Evolutionary conservation across 92 coral and sea anemone genomes (phyloP), one percentile per base, ranked within the genome.

Genomic region (Phenganax stokvisi): DNA sequence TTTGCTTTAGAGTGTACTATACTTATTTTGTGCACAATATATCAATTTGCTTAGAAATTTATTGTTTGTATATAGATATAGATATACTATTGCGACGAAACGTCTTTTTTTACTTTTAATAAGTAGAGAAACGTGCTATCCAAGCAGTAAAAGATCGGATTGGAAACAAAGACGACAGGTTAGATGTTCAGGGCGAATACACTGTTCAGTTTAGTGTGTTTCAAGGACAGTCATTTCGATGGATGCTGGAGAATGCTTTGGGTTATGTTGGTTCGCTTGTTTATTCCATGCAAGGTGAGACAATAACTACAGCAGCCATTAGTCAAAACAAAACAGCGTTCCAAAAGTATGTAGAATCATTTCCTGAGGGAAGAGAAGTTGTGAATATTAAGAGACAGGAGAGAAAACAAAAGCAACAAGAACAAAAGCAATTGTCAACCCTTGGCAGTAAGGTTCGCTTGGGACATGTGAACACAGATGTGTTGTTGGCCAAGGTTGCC

Each of bases 171-270:
- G 52, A 57, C n/a, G 63, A 87, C 69, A 68, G 83, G 6, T 17
- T 77, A 17, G 89, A 83, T 78, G 80, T 87, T 8, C 80, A 71
- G 63, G 87, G 89, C 6, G 84, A 87, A 47, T 87, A 84, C 30
- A 12, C 47, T 52, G 8, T 89, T 0, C 90, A 89, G 81, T 89
- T 89, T 87, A 88, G 86, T 9, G 47, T 12, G 51, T 89, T 54
- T 81, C 57, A 72, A 27, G 92, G 92, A 2, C 70, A 89, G 65
- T 69, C 82, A 3, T 86, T 89, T 62, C 56, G 58, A 64, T 89
- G 92, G 89, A 58, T 88, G 82, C 51, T 88, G 2, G 87, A 82
- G 15, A 88, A 84, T 84, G 83, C 77, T 1, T 44, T 84, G 20
- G 88, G 85, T n/a, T 73, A 79, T 65, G 59, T 74, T 52, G 87